Evolutionary conservation across 2,888 invertebrate species (phyloP), one percentile per base, ranked within the genome.

Genomic region (Pheosia tremula): DNA sequence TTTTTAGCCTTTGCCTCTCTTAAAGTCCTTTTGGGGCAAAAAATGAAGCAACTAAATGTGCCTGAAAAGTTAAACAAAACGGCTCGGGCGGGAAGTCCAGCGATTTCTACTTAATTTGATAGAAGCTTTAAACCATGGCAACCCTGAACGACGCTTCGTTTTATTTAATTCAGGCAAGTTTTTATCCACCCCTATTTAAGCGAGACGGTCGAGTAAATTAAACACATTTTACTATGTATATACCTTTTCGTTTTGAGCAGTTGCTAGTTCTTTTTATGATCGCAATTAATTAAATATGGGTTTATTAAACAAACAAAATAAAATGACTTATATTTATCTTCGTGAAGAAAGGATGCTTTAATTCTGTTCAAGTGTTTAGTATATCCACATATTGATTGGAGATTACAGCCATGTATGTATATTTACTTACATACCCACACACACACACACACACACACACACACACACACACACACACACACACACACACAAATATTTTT

Each of bases 121-220:
- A 53, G 50, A 2, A 7, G 7, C 3, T 56, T 37, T 36, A 7
- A 24, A 9, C 8, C n/a, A 10, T 62, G 52, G 71, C 59, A 41
- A 57, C 66, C 10, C 49, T 66, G 75, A 39, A 58, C 49, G 60
- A 57, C 13, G 64, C 61, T 68, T 47, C 11, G 68, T 62, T 71
- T 76, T 72, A 76, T 77, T 77, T 72, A 64, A 75, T 71, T 66
- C 69, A 69, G 56, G 57, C 62, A 50, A 59, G 60, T 74, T 77
- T 24, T 75, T 66, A 69, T 71, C 60, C 58, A 57, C 62, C 66
- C 65, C 62, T 60, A 59, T 69, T 69, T 71, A 63, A 72, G 68
- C 59, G 67, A 67, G 67, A 56, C 68, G 64, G 67, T 64, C 67
- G 64, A 74, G 72, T 71, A 69, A 77, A 75, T 73, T 74, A 74